phyloP scores from a whole-genome alignment of 2,888 invertebrate genomes.

The Acrobasis suavella region DNA sequence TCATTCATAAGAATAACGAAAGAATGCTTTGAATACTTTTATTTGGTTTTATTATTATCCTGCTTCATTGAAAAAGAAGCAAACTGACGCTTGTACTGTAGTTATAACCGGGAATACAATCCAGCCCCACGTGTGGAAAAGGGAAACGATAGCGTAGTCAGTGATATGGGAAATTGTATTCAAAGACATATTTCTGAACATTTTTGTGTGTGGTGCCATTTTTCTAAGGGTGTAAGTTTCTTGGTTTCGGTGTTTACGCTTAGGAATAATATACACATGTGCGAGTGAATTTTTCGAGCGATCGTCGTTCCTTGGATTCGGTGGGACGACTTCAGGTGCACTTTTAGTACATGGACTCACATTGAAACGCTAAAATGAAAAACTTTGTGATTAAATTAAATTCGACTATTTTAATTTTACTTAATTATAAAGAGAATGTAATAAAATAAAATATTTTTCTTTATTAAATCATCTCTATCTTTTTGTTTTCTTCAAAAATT shows the following conservation, averaged over 20 bases:
- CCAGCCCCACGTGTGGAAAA: no score
- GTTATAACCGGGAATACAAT: no score
- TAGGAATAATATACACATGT: constrained; percentile 69
- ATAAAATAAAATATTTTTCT: no score
- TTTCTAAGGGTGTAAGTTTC: constrained; percentile 43
- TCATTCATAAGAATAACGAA: no score
- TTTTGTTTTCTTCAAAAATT: background rate
- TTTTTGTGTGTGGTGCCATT: constrained; percentile 32
- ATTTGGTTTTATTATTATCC: no score
- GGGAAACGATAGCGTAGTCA: no score
- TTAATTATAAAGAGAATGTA: no score
- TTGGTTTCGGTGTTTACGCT: constrained; percentile 74
- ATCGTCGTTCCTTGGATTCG: constrained; percentile 44
- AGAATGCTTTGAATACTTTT: no score
- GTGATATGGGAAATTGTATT: no score
- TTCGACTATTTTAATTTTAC: no score
- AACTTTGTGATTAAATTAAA: background rate
- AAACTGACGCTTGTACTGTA: no score
- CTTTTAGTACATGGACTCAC: background rate
- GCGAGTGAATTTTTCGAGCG: constrained; percentile 77
- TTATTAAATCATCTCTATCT: background rate
- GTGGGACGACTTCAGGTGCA: constrained; percentile 1
- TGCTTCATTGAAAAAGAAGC: no score
- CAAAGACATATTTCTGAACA: constrained; percentile 3
- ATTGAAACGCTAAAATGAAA: background rate